A percentile compares a stretch with the other conserved stretches of the same genome.
Conservation (phyloP, 2,888 invertebrate species). For the Microplitis manilae region DNA sequence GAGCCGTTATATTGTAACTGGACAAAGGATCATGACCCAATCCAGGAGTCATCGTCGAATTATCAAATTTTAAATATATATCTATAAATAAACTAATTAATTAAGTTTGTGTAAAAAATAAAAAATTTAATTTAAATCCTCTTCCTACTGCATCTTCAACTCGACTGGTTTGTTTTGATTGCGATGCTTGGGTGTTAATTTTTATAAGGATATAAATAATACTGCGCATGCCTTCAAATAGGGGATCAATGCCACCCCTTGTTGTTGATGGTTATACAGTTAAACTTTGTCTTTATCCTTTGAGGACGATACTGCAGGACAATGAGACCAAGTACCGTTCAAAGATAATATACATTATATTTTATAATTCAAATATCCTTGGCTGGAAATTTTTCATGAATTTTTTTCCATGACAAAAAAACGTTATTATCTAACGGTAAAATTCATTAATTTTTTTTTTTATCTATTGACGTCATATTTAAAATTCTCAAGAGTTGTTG, state of each 20-base stretch:
- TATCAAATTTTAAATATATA: constrained; percentile 9
- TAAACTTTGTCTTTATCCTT: background rate
- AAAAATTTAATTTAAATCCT: background rate
- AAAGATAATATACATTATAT: background rate
- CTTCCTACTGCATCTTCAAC: constrained; percentile 46
- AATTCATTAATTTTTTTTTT: background rate
- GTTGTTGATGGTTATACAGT: constrained; percentile 22
- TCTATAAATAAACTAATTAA: constrained; percentile 10
- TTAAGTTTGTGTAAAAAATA: constrained; percentile 11
- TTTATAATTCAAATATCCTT: background rate
- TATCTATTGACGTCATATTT: too few species aligned
- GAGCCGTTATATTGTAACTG: constrained; percentile 63
- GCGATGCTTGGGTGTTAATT: background rate
- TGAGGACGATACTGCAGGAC: background rate
- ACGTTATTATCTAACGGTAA: background rate
- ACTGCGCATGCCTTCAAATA: constrained; percentile 5
- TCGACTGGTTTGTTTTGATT: constrained; percentile 53
- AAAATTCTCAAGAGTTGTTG: too few species aligned
- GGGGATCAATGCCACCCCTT: constrained; percentile 22
- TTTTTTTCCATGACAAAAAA: too few species aligned
- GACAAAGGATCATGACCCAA: constrained; percentile 66
- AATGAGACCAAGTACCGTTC: background rate
- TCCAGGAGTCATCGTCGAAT: constrained; percentile 64
- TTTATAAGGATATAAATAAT: background rate
- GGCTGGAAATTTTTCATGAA: background rate